These are phyloP conservation scores for Anguilla pacifica DNA, from an alignment of 2,797 vertebrate genomes.

Conservation along the genomic window DNA sequence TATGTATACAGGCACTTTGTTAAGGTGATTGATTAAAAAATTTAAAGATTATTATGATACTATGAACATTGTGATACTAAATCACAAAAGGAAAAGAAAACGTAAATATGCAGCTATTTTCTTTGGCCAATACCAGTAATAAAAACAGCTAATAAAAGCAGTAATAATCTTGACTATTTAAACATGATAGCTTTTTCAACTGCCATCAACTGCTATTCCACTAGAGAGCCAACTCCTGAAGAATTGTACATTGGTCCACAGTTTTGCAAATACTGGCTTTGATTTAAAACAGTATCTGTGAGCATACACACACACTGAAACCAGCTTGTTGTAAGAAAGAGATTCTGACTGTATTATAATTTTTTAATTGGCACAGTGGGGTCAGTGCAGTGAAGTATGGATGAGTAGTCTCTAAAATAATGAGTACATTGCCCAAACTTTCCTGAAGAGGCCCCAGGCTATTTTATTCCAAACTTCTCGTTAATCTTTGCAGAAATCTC, in stretches of 20 bases:
- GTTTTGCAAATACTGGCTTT: background rate
- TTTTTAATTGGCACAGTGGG: conserved; percentile 37
- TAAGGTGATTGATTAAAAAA: background rate
- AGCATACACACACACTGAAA: conserved; percentile 9
- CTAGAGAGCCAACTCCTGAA: background rate
- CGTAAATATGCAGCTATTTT: background rate
- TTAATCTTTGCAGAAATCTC: conserved; percentile 56
- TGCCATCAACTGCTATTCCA: background rate
- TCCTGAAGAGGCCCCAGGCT: conserved; percentile 30
- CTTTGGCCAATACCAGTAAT: background rate
- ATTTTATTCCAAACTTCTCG: conserved; percentile 33
- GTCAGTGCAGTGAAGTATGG: conserved; percentile 30
- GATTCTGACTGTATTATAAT: conserved; percentile 37
- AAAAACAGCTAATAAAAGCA: background rate
- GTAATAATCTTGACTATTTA: background rate
- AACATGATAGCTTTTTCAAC: background rate
- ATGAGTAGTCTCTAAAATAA: conserved; percentile 46
- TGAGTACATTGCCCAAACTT: conserved; percentile 33
- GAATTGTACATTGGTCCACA: background rate
- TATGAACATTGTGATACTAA: background rate
- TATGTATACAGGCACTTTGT: background rate
- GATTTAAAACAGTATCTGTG: background rate
- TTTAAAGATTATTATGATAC: background rate
- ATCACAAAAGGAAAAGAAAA: background rate
- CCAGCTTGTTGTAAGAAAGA: conserved; percentile 10